Evolutionary conservation across 2,888 invertebrate species (phyloP), one percentile per base, ranked within the genome.

Genomic region (Yponomeuta malinellus): DNA sequence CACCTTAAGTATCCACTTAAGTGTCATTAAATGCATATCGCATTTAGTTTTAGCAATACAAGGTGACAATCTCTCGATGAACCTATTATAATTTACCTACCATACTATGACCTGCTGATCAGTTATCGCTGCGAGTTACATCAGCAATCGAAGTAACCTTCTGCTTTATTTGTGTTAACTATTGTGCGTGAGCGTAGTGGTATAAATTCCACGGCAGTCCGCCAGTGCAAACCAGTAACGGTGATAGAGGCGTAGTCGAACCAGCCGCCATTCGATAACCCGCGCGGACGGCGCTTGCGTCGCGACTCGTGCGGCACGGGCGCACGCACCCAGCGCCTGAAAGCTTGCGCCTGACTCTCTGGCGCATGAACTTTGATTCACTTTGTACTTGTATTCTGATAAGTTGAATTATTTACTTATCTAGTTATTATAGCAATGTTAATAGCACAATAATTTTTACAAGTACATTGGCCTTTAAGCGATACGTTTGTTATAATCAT

Each of bases 181-280:
- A 65, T 23, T 10, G 29, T 65, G 10, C 65, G 10, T 65, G 10
- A 1, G 65, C 10, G 12, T 31, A 31, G 65, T 12, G 65, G 67
- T 43, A 10, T 67, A 43, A 67, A 67, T 33, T 67, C 43, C 66
- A 15, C 65, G 43, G 37, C n/a, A 10, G 43, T 67, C 37, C 37
- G 43, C 6, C 43, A 33, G 67, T 37, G 67, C 43, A 37, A 43
- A 67, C 67, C 43, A 67, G 67, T 67, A 37, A 29, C 64, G 64
- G 8, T 10, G 67, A 67, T 67, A 68, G 52, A 8, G 59, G 68
- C 68, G 52, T 59, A 68, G 52, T 68, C 52, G 68, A 68, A 68
- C 52, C 10, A 64, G 63, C 59, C 63, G 63, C 59, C 63, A 23
- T 48, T 12, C 59, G 72, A 71, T 72, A 72, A 71, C 72, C 67